These are phyloP conservation scores for Thunnus maccoyii DNA, from an alignment of 2,113 vertebrate species.

Conservation along the genomic window DNA sequence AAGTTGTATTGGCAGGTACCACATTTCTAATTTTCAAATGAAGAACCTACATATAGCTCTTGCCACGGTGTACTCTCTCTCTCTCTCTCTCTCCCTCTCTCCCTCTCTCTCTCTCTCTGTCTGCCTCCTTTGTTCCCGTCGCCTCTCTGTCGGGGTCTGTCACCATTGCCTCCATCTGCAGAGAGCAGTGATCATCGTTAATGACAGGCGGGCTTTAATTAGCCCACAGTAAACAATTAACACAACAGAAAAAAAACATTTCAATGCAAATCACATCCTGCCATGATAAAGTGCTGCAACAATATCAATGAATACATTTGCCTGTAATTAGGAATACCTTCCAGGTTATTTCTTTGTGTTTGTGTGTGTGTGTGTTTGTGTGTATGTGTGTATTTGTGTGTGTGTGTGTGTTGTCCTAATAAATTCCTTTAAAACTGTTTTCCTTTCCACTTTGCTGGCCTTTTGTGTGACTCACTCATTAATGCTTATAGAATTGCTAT, in stretches of 20 bases:
- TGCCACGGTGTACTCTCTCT: background rate
- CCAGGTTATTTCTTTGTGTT: conserved; percentile 58
- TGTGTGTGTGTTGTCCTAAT: conserved; percentile 46
- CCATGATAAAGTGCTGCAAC: conserved; percentile 75
- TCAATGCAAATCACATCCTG: conserved; percentile 81
- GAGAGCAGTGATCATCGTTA: conserved; percentile 68
- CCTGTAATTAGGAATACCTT: conserved; percentile 79
- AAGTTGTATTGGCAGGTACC: no score
- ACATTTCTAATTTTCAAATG: no score
- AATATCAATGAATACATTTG: conserved; percentile 81
- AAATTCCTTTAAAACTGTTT: conserved; percentile 65
- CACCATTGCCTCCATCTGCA: conserved; percentile 61
- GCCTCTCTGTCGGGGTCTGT: conserved; percentile 54
- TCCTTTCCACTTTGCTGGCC: conserved; percentile 44
- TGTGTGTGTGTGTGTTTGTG: conserved; percentile 26
- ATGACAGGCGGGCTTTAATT: conserved; percentile 82
- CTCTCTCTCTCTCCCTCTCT: background rate
- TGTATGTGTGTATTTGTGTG: conserved; percentile 31
- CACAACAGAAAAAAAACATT: conserved; percentile 70
- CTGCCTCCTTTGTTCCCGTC: conserved; percentile 52
- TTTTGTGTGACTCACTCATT: conserved; percentile 69
- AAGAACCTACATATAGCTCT: no score
- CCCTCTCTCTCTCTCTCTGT: conserved; percentile 11
- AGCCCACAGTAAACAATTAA: conserved; percentile 85
- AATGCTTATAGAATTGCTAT: conserved; percentile 67